These are phyloP conservation scores for Drosophila leonis DNA, from an alignment of 2,888 invertebrate species.

Conservation along the genomic window DNA sequence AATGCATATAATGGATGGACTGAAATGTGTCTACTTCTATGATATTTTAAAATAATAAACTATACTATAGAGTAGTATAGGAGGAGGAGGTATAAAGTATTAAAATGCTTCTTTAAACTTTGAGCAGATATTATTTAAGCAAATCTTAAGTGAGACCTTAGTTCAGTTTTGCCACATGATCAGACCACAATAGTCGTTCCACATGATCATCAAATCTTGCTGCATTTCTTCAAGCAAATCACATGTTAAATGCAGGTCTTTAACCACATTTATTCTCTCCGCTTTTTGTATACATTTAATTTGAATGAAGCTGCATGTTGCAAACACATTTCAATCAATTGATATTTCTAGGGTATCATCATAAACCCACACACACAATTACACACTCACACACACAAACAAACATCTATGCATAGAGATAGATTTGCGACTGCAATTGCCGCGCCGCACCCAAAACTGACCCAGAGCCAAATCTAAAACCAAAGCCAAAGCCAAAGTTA, in stretches of 20 bases:
- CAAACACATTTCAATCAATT: slow-evolving; percentile 23
- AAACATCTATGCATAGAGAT: background rate
- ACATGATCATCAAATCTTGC: background rate
- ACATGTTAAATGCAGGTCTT: background rate
- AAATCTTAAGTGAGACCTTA: too few relatives aligned
- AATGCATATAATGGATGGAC: background rate
- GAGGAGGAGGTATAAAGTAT: background rate
- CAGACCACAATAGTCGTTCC: background rate
- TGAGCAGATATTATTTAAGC: too few relatives aligned
- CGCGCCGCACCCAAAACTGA: slow-evolving; percentile 53
- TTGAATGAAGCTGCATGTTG: background rate
- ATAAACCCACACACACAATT: slow-evolving; percentile 1
- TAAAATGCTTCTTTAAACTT: too few relatives aligned
- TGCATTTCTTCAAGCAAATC: background rate
- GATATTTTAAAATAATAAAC: background rate
- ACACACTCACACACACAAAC: background rate
- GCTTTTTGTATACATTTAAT: background rate
- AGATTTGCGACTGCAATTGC: slow-evolving; percentile 16
- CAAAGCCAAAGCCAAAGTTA: slow-evolving; percentile 29
- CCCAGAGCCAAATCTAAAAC: slow-evolving; percentile 39
- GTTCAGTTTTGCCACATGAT: too few relatives aligned
- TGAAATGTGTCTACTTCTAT: background rate
- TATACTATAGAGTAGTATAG: too few relatives aligned
- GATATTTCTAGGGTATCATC: slow-evolving; percentile 23
- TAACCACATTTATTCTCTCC: background rate